A percentile compares a stretch with the other conserved stretches of the same genome.
phyloP scores from a whole-genome alignment of 37 sponge, comb jelly and placozoan genomes.

The Diacarnus erythraeanus region DNA sequence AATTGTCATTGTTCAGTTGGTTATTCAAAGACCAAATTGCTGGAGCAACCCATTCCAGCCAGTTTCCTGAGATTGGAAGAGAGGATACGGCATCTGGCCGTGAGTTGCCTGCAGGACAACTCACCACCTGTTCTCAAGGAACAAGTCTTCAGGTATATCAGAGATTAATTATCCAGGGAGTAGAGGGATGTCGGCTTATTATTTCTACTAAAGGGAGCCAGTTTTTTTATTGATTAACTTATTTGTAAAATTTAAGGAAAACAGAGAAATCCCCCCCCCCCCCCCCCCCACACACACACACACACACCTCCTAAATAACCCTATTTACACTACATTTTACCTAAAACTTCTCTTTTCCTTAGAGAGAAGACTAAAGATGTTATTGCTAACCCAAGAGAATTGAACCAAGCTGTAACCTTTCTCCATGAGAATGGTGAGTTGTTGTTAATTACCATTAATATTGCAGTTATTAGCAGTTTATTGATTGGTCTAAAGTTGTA shows the following conservation, averaged over 20 bases:
- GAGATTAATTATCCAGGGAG: too few relatives aligned
- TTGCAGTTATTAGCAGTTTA: too few relatives aligned
- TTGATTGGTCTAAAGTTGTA: too few relatives aligned
- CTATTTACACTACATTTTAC: not conserved
- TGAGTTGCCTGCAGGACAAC: conserved; percentile 8
- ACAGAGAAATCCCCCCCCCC: too few relatives aligned
- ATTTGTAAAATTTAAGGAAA: too few relatives aligned
- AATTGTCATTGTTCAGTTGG: not conserved
- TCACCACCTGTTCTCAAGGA: conserved; percentile 73
- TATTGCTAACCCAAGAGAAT: conserved; percentile 76
- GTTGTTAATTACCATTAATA: too few relatives aligned
- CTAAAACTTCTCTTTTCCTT: not conserved
- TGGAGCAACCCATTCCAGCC: conserved; percentile 86
- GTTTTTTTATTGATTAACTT: too few relatives aligned
- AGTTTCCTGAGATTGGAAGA: conserved; percentile 76
- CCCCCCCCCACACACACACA: too few relatives aligned
- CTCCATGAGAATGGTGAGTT: conserved; percentile 90
- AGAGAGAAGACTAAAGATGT: conserved; percentile 67
- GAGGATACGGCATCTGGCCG: conserved; percentile 55
- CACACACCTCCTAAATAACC: too few relatives aligned
- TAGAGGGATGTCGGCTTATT: not conserved
- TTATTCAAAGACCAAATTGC: conserved; percentile 47
- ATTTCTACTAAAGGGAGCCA: too few relatives aligned
- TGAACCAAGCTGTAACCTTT: conserved; percentile 86
- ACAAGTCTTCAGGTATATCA: conserved; percentile 62